phyloP scores from a whole-genome alignment of 2,888 invertebrate species.

The Drosophila quinaria region DNA sequence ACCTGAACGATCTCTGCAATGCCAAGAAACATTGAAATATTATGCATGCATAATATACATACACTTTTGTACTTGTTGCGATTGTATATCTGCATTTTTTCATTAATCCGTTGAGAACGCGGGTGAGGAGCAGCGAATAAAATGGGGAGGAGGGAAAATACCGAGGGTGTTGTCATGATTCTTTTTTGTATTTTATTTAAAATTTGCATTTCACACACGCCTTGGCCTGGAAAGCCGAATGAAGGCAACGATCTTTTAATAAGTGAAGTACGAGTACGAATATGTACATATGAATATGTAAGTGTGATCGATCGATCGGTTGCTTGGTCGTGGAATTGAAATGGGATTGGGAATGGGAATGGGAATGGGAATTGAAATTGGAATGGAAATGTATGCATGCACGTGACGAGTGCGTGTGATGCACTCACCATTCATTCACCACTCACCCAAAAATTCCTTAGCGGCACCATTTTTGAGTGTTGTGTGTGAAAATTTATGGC shows the following conservation, averaged over 20 bases:
- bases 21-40: constrained; percentile 47
- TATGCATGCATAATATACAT: constrained; percentile 25
- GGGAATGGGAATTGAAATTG: constrained; percentile 37
- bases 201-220: constrained; percentile 75
- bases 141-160: constrained; percentile 1
- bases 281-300: constrained; percentile 21
- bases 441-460: constrained; percentile 55
- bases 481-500: constrained; percentile 68
- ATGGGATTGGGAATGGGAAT: constrained; percentile 12
- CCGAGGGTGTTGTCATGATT: constrained; percentile 69
- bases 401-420: constrained; percentile 71
- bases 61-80: constrained; percentile 28
- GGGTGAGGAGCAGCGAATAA: constrained; percentile 35
- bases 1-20: constrained; percentile 54
- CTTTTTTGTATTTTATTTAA: constrained; percentile 20
- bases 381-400: constrained; percentile 48
- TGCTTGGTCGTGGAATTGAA: constrained; percentile 29
- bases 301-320: constrained; percentile 66
- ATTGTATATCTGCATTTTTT: constrained; percentile 54
- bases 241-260: constrained; percentile 71
- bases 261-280: constrained; percentile 13
- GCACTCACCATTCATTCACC: constrained; percentile 46
- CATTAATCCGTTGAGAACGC: constrained; percentile 50
- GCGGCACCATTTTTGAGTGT: constrained; percentile 49
- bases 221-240: constrained; percentile 74